phyloP scores from a whole-genome alignment of 2,888 invertebrate species.

The Scaptomyza flava region DNA sequence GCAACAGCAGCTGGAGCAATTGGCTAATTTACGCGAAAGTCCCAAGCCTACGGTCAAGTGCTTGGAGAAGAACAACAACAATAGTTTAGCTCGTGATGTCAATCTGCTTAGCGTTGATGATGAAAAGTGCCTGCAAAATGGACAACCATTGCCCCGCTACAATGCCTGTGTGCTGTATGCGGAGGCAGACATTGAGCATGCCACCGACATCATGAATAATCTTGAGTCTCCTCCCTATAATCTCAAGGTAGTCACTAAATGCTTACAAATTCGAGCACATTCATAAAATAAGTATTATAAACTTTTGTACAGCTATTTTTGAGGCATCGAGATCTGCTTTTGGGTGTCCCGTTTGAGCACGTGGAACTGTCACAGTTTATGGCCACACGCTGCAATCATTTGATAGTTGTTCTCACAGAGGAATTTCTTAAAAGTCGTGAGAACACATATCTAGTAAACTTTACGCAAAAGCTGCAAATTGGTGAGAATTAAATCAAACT shows the following conservation, averaged over 20 bases:
- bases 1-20: slow-evolving; percentile 53
- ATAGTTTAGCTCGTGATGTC: slow-evolving; percentile 57
- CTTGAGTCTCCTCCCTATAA: slow-evolving; percentile 86
- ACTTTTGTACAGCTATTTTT: slow-evolving; percentile 87
- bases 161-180: slow-evolving; percentile 92
- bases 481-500: slow-evolving; percentile 85
- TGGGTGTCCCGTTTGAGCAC: slow-evolving; percentile 89
- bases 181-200: slow-evolving; percentile 90
- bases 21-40: slow-evolving; percentile 26
- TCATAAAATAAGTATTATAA: not conserved
- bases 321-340: slow-evolving; percentile 89
- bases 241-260: slow-evolving; percentile 86
- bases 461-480: slow-evolving; percentile 92
- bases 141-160: slow-evolving; percentile 87
- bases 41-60: slow-evolving; percentile 36
- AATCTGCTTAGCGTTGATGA: slow-evolving; percentile 86
- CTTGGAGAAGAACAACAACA: slow-evolving; percentile 53
- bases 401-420: slow-evolving; percentile 92
- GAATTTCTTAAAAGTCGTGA: slow-evolving; percentile 90
- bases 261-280: not conserved
- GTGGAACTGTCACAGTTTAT: slow-evolving; percentile 90
- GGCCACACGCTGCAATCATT: slow-evolving; percentile 90
- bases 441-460: slow-evolving; percentile 91
- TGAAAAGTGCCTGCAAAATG: slow-evolving; percentile 84
- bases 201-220: slow-evolving; percentile 87